Evolutionary conservation across 2,888 invertebrate species (phyloP).

Genomic region (Folsomia manolachei): DNA sequence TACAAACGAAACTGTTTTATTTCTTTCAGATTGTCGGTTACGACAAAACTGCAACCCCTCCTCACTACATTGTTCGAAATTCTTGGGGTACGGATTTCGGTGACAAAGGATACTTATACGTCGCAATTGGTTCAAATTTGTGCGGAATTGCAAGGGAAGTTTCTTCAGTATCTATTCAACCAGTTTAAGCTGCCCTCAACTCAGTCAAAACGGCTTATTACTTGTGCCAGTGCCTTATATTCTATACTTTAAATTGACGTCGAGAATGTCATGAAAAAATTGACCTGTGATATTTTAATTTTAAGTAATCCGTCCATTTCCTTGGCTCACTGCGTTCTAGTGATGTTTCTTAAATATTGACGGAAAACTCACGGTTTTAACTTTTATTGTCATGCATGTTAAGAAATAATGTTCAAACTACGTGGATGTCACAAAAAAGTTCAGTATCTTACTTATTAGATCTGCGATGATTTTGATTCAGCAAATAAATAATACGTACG

Average conservation of each 20-base stretch:
- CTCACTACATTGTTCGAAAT: constrained; percentile 79
- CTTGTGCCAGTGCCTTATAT: neutral
- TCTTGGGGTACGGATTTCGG: constrained; percentile 81
- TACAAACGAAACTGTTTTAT: neutral
- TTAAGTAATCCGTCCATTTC: neutral
- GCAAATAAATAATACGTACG: neutral
- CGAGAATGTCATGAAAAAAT: neutral
- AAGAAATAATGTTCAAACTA: too few species aligned
- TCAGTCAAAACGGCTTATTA: too few species aligned
- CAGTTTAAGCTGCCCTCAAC: too few species aligned
- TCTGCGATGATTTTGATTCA: neutral
- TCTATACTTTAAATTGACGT: neutral
- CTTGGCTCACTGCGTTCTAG: too few species aligned
- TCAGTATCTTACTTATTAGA: neutral
- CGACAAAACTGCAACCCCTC: constrained; percentile 67
- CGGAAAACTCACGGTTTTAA: too few species aligned
- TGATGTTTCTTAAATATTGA: too few species aligned
- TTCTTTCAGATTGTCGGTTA: constrained; percentile 71
- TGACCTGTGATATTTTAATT: constrained; percentile 7
- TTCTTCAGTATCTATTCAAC: constrained; percentile 56
- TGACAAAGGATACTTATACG: constrained; percentile 69
- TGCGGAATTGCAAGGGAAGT: constrained; percentile 77
- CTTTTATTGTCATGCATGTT: too few species aligned
- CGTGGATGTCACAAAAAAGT: neutral
- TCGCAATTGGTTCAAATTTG: constrained; percentile 71